phyloP scores from a whole-genome alignment of 2,113 vertebrate genomes.

The Caloenas nicobarica region DNA sequence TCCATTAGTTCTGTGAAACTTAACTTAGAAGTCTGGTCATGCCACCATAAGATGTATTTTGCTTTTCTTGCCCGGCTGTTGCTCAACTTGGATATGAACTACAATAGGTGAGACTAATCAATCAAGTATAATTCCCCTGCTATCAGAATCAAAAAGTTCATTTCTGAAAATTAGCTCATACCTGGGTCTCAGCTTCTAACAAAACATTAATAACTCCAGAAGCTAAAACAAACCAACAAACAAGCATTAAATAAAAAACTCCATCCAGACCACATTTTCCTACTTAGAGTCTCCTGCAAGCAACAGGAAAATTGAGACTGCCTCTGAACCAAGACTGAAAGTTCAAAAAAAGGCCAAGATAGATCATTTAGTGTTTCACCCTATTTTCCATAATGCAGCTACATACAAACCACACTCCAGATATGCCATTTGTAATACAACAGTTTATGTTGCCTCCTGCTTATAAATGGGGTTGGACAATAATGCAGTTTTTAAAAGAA shows the following conservation, averaged over 20 bases:
- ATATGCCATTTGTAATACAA: not conserved
- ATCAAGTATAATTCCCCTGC: not conserved
- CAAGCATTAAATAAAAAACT: not conserved
- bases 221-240: not conserved
- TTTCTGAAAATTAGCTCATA: not conserved
- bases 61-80: not conserved
- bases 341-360: not conserved
- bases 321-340: not conserved
- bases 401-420: not conserved
- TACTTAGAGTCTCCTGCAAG: accelerated
- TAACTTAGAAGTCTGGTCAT: not conserved
- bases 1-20: not conserved
- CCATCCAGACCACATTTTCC: not conserved
- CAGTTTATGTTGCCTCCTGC: not conserved
- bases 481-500: not conserved
- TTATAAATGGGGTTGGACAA: not conserved
- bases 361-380: not conserved
- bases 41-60: not conserved
- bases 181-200: not conserved
- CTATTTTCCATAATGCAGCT: not conserved
- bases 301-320: not conserved
- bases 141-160: not conserved
- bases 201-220: not conserved
- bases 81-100: not conserved
- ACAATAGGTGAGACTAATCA: not conserved